A percentile compares a stretch with the other conserved stretches of the same genome.
Conservation (phyloP, 2,888 invertebrate species). For the Dromius quadrimaculatus region DNA sequence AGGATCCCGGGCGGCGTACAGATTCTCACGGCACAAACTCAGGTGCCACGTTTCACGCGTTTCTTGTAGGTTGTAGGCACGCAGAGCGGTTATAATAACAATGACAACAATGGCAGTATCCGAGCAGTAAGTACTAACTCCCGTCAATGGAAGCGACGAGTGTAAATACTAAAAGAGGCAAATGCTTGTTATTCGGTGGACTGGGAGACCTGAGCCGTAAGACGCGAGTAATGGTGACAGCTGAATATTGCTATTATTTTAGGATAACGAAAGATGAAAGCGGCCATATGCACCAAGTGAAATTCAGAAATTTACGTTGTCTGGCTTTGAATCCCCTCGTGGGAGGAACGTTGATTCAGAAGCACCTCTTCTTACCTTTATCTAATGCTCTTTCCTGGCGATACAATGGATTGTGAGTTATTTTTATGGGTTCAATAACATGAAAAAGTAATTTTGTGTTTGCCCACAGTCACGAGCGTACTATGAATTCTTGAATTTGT, state of each 20-base stretch:
- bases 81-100: constrained; percentile 44
- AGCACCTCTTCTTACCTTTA: constrained; percentile 31
- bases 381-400: constrained; percentile 8
- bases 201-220: too few relatives aligned
- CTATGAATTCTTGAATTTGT: constrained; percentile 3
- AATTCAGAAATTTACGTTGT: constrained; percentile 40
- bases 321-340: constrained; percentile 26
- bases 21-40: constrained; percentile 21
- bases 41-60: constrained; percentile 17
- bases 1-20: not conserved
- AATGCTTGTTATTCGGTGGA: constrained; percentile 2
- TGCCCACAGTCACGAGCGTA: constrained; percentile 21
- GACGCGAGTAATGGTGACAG: constrained; percentile 7
- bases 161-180: constrained; percentile 29
- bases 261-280: constrained; percentile 43
- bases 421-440: constrained; percentile 46
- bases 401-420: constrained; percentile 46
- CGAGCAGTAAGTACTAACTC: not conserved
- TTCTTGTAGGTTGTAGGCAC: not conserved
- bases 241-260: constrained; percentile 29
- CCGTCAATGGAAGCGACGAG: not conserved
- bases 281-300: constrained; percentile 36
- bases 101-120: constrained; percentile 35
- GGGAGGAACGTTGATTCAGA: constrained; percentile 38
- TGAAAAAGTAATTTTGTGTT: constrained; percentile 48